Evolutionary conservation across 2,113 vertebrate genomes (phyloP), one percentile per base, ranked within the genome.

Genomic region (Pelodiscus sinensis): DNA sequence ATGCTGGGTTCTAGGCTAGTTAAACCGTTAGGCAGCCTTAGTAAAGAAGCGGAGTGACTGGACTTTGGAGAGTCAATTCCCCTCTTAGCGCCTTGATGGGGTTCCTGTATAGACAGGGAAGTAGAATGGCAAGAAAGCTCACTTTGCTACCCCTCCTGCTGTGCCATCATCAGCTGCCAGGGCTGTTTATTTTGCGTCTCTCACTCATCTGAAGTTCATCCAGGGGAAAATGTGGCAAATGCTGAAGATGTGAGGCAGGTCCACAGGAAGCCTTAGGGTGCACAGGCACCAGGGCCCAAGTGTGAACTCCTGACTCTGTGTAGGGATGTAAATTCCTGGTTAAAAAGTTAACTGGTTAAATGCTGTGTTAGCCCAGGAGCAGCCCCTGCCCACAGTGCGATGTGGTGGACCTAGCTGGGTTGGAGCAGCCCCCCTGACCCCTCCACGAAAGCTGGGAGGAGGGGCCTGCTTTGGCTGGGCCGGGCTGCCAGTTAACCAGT

Each of bases 121-220:
- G 62, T 68, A n/a, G 31, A 31, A 19, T n/a, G 5, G 65, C 31
- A 35, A 71, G n/a, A 16, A 35, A 71, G 16, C n/a, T 71, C n/a
- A 19, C 16, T 15, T 35, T 71, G 65, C 31, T 35, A 21, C n/a
- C 4, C 5, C 38, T 50, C 38, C 13, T 24, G 24, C 11, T 27
- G 38, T 22, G 27, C 38, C 13, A 27, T 44, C 73, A 77, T 44
- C 73, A 77, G 73, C 13, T 27, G 38, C 38, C 22, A 24, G 73
- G 73, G 3, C 38, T 44, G 13, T 0, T 21, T 0, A 12, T 29
- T 65, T 3, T 16, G 13, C 31, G 3, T 2, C 19, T 35, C 18
- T 71, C 31, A n/a, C 31, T 31, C 7, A 8, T 18, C 31, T 5
- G 7, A 5, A 65, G 2, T 1, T 54, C 65, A 27, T 1, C 6